A percentile compares a stretch with the other conserved stretches of the same genome.
Conservation (phyloP, 2,113 vertebrate genomes). For the Tretioscincus oriximinensis region DNA sequence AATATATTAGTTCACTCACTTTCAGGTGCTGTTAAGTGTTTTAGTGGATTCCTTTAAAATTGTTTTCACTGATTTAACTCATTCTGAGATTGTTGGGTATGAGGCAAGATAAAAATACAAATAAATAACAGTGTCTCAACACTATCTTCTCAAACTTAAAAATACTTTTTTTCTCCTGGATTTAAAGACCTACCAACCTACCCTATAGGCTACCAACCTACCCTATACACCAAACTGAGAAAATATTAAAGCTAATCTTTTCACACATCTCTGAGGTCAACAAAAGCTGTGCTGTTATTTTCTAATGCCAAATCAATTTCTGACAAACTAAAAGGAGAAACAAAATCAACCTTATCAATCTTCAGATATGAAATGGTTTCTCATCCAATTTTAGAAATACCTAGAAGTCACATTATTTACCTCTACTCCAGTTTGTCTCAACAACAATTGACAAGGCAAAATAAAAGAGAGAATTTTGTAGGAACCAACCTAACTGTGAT, state of each 20-base stretch:
- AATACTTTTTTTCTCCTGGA: neutral
- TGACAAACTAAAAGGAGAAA: constrained; percentile 17
- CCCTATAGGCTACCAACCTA: neutral
- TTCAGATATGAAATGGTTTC: neutral
- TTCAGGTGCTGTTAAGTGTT: too few species aligned
- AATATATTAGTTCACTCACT: too few species aligned
- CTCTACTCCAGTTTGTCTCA: constrained; percentile 17
- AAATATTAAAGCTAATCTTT: neutral
- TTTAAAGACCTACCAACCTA: neutral
- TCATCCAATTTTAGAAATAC: constrained; percentile 36
- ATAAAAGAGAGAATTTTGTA: constrained; percentile 40
- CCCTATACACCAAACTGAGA: neutral
- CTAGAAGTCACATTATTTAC: constrained; percentile 15
- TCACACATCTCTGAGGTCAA: neutral
- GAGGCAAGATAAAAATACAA: too few species aligned
- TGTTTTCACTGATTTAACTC: too few species aligned
- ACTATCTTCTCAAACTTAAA: too few species aligned
- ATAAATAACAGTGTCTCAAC: too few species aligned
- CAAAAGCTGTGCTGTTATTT: neutral
- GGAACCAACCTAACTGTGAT: neutral
- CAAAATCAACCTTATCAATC: neutral
- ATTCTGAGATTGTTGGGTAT: too few species aligned
- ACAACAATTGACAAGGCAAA: constrained; percentile 31
- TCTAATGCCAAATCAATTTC: constrained; percentile 19
- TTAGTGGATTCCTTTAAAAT: too few species aligned